phyloP scores from a whole-genome alignment of 2,113 vertebrate species.

The Parotia lawesii region DNA sequence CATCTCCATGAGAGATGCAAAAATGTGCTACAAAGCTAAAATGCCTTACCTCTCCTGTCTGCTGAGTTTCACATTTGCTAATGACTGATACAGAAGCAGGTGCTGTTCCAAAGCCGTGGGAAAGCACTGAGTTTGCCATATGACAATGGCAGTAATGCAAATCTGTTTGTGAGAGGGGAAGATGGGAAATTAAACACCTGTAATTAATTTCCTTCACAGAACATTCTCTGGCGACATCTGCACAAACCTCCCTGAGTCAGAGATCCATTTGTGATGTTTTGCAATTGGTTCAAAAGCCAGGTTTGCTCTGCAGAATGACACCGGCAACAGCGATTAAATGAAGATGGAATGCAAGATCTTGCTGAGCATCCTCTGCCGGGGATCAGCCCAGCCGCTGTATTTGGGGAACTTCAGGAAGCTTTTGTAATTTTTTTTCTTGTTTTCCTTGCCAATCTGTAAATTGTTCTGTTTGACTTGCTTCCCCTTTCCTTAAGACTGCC shows the following conservation, averaged over 20 bases:
- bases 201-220: neutral
- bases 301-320: neutral
- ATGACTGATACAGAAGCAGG: neutral
- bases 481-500: constrained; percentile 27
- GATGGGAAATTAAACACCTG: constrained; percentile 16
- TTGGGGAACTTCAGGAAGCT: neutral
- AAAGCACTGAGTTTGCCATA: neutral
- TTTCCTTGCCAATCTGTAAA: neutral
- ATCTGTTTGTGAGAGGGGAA: neutral
- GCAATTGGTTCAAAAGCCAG: neutral
- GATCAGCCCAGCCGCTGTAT: neutral
- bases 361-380: neutral
- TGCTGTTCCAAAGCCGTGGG: neutral
- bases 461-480: constrained; percentile 33
- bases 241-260: neutral
- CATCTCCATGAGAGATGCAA: neutral
- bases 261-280: neutral
- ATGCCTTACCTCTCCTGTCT: neutral
- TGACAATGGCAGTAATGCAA: neutral
- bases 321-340: neutral
- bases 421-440: neutral
- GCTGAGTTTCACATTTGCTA: neutral
- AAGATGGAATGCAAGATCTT: neutral
- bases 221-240: neutral
- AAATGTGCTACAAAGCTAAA: neutral